Evolutionary conservation across 2,113 vertebrate species (phyloP).

Genomic region (Rhagologus leucostigma): DNA sequence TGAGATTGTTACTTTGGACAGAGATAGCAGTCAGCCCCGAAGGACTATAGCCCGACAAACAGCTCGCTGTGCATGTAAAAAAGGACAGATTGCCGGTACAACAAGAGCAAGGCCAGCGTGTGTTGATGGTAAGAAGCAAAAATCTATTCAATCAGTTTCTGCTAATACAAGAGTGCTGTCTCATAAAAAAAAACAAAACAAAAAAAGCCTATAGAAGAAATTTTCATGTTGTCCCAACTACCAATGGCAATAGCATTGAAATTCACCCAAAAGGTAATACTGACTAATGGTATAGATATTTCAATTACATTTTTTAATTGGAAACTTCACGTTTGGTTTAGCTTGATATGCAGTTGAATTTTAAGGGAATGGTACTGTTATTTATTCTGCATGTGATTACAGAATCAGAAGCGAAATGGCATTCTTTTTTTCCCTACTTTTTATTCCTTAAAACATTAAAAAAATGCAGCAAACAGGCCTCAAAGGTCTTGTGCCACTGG

Average conservation of each 20-base stretch:
- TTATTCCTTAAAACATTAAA: not conserved
- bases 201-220: not conserved
- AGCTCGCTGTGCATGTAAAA: constrained; percentile 97
- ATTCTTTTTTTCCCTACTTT: not conserved
- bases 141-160: constrained; percentile 30
- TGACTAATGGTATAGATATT: not conserved
- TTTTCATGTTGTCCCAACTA: not conserved
- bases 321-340: not conserved
- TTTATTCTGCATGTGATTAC: not conserved
- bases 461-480: not conserved
- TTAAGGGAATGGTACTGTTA: not conserved
- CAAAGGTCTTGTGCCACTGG: not conserved
- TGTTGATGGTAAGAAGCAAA: constrained; percentile 90
- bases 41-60: constrained; percentile 98
- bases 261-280: not conserved
- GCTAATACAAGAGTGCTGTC: not conserved
- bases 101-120: constrained; percentile 96
- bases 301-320: not conserved
- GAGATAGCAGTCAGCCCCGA: constrained; percentile 95
- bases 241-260: not conserved
- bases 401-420: not conserved
- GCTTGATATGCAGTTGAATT: not conserved
- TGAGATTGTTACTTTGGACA: constrained; percentile 97
- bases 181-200: not conserved
- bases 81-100: constrained; percentile 98